Evolutionary conservation across 2,888 invertebrate genomes (phyloP), one percentile per base, ranked within the genome.

Genomic region (Caenorhabditis macrosperma): DNA sequence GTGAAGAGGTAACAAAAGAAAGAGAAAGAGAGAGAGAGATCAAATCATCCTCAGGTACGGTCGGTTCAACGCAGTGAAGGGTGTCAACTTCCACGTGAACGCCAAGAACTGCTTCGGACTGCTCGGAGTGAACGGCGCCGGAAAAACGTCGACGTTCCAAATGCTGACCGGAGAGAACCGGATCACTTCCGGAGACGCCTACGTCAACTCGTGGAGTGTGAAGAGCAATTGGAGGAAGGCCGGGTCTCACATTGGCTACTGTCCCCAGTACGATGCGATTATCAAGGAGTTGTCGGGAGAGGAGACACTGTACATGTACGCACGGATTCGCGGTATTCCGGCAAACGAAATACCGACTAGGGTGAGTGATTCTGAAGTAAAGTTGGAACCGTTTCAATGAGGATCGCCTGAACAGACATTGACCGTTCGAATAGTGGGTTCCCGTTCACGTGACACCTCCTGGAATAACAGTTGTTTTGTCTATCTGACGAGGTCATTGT

Each of bases 211-310:
- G 9, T 83, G 79, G 55, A 85, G 84, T 75, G 87, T 88, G 7
- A 82, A 78, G 63, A 82, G 77, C 24, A 81, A 87, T 20, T 88
- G 88, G 88, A 71, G 86, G 61, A 54, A 82, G 66, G 85, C 86
- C 22, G 85, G 85, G 22, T 78, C 77, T 15, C 68, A 76, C 33
- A 86, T 92, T 91, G 94, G 94, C 0, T 94, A 94, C 90, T 94
- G 94, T 88, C 94, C 94, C 4, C 94, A 94, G 90, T 94, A 94
- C 89, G 94, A 94, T 91, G 94, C 94, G 0, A 90, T 94, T 26
- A 93, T 94, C 79, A 93, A 93, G 72, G 94, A 94, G 90, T 91
- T 94, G 88, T 94, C 94, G 0, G 94, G 94, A 0, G 93, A 94
- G 50, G 94, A 94, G 91, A 94, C 93, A 1, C 90, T 94, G 24